These are phyloP conservation scores for Aurelia aurita DNA, from an alignment of 30 jellyfish, hydroid and myxozoan species.

Conservation along the genomic window DNA sequence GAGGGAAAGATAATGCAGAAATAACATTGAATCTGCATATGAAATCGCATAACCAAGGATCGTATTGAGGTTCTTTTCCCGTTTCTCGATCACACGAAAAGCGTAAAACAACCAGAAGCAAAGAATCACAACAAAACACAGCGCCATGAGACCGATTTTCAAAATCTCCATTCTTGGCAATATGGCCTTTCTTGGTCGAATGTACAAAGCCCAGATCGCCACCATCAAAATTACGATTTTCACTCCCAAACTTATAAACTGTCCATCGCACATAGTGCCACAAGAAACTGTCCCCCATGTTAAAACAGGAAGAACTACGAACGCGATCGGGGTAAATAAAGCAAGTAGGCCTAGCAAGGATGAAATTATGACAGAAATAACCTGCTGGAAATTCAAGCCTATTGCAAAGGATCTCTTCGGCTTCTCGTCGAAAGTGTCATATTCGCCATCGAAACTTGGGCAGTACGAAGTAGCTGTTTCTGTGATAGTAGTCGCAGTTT, in stretches of 20 bases:
- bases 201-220: constrained; percentile 97
- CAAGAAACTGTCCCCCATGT: constrained; percentile 68
- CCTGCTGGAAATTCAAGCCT: constrained; percentile 84
- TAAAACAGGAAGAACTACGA: constrained; percentile 77
- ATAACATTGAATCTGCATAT: constrained; percentile 86
- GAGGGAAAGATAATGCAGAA: constrained; percentile 88
- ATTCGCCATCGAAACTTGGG: constrained; percentile 89
- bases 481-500: constrained; percentile 96
- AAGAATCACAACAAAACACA: constrained; percentile 61
- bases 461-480: constrained; percentile 97
- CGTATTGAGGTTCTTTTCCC: constrained; percentile 20
- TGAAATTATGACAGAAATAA: constrained; percentile 72
- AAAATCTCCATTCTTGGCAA: constrained; percentile 83
- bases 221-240: constrained; percentile 81
- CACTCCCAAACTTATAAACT: constrained; percentile 87
- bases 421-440: constrained; percentile 83
- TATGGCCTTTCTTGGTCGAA: constrained; percentile 84
- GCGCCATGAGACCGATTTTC: constrained; percentile 84
- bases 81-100: constrained; percentile 75
- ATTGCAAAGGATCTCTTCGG: constrained; percentile 79
- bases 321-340: constrained; percentile 91
- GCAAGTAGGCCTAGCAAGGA: constrained; percentile 83
- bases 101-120: constrained; percentile 95
- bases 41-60: constrained; percentile 83
- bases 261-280: constrained; percentile 82